These are phyloP conservation scores for Lepidochitona cinerea DNA, from an alignment of 2,888 invertebrate species.

Conservation along the genomic window DNA sequence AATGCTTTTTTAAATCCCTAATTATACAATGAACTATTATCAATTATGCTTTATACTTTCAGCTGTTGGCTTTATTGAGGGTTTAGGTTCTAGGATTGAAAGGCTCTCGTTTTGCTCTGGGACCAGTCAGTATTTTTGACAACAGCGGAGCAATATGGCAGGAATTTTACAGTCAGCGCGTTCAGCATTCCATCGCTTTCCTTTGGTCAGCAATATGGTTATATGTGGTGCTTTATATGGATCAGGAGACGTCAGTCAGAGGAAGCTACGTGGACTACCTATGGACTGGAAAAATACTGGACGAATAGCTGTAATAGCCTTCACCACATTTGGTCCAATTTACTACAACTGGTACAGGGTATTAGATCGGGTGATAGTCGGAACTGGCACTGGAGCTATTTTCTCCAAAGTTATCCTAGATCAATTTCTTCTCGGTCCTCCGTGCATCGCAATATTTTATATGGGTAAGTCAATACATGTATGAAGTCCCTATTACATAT, in stretches of 20 bases:
- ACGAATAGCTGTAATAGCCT: constrained; percentile 2
- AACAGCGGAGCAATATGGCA: not conserved
- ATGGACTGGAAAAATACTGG: not conserved
- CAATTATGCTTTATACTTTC: no score
- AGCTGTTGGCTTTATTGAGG: no score
- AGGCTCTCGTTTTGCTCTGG: no score
- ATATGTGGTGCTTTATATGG: constrained; percentile 9
- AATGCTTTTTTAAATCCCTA: no score
- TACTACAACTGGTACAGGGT: constrained; percentile 9
- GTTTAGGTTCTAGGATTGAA: no score
- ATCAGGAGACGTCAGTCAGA: constrained; percentile 7
- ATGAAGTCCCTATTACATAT: no score
- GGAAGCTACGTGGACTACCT: not conserved
- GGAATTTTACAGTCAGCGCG: not conserved
- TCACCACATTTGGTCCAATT: constrained; percentile 3
- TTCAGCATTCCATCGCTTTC: not conserved
- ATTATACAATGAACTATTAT: no score
- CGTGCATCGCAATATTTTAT: constrained; percentile 8
- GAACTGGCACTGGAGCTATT: not conserved
- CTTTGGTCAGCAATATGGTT: constrained; percentile 6
- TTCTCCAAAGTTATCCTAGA: constrained; percentile 5
- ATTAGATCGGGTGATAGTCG: not conserved
- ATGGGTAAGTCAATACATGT: constrained; percentile 5
- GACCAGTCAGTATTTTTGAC: no score
- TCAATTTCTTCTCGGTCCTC: constrained; percentile 3